Evolutionary conservation across 2,113 vertebrate genomes (phyloP).

Genomic region (Anoura caudifer): DNA sequence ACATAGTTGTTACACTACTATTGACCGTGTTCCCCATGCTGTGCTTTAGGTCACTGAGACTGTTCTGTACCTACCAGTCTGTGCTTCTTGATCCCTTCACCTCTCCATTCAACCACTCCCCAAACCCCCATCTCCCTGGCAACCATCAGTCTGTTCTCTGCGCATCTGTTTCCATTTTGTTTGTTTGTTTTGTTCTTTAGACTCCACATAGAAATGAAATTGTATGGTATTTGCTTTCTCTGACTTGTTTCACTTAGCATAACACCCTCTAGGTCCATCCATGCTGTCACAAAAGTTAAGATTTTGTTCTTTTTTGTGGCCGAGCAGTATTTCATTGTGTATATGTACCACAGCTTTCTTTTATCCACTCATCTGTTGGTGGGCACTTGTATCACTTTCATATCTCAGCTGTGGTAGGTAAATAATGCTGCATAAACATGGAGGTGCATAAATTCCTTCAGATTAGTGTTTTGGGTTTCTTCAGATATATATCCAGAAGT

Average conservation of each 20-base stretch:
- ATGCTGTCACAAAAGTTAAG: neutral
- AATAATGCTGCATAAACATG: neutral
- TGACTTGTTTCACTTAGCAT: neutral
- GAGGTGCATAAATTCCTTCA: too few relatives aligned
- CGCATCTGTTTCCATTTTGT: too few relatives aligned
- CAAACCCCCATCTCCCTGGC: too few relatives aligned
- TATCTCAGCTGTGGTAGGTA: neutral
- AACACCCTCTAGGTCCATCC: neutral
- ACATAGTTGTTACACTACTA: too few relatives aligned
- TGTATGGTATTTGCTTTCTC: neutral
- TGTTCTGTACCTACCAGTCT: too few relatives aligned
- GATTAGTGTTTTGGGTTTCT: too few relatives aligned
- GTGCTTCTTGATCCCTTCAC: too few relatives aligned
- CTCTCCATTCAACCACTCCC: too few relatives aligned
- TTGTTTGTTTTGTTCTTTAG: too few relatives aligned
- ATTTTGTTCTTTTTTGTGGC: neutral
- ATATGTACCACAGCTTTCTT: neutral
- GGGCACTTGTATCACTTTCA: neutral
- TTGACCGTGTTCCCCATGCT: too few relatives aligned
- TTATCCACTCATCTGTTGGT: neutral
- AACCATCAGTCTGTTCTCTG: too few relatives aligned
- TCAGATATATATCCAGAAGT: neutral
- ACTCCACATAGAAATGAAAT: neutral
- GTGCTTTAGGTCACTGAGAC: too few relatives aligned
- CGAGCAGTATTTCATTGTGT: neutral